Base-by-base conservation (phyloP, 2,113 vertebrate species). In the Diglossa brunneiventris region DNA sequence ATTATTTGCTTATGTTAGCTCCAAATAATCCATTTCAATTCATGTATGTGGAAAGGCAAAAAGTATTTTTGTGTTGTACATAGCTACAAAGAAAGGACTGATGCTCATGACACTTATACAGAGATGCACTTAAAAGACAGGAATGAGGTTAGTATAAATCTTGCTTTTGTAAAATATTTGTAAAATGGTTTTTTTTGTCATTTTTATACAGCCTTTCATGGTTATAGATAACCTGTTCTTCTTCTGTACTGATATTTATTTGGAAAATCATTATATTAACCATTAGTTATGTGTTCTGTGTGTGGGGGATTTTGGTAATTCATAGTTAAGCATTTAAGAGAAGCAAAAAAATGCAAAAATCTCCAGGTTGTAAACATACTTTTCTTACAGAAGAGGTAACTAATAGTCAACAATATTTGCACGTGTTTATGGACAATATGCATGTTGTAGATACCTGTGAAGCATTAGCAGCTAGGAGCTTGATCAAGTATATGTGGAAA, bases 221-320 rank as follows among this genome's bases (percentile, higher is more conserved):
- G 2, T 33, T 63, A 31, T 31, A 52, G 7, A 41, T 24, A 53
- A 66, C 5, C 11, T n/a, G 15, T 18, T 11, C 1, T 7, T 53
- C 12, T 67, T 82, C 16, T 44, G 16, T 22, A 62, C n/a, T 78
- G 19, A 19, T 53, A 13, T 66, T 66, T 62, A 37, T 31, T 85
- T 89, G 30, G 13, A 74, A 68, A 15, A 81, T 66, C 20, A 83
- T 37, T 28, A 28, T 64, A 76, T n/a, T 44, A 46, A 24, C 28
- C 17, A n/a, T 39, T 15, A 21, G 10, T 37, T 79, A 8, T 47
- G 6, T 50, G 11, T n/a, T 53, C 30, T 41, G 13, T 31, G 15
- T 4, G 8, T 8, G 23, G 3, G 0, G 3, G 6, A 11, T 2
- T 47, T 55, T 22, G 21, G 3, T 35, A 64, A 28, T 61, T 89